A percentile compares a stretch with the other conserved stretches of the same genome.
Evolutionary conservation across 2,797 vertebrate genomes (phyloP).

Genomic region (Silurus lanzhouensis): DNA sequence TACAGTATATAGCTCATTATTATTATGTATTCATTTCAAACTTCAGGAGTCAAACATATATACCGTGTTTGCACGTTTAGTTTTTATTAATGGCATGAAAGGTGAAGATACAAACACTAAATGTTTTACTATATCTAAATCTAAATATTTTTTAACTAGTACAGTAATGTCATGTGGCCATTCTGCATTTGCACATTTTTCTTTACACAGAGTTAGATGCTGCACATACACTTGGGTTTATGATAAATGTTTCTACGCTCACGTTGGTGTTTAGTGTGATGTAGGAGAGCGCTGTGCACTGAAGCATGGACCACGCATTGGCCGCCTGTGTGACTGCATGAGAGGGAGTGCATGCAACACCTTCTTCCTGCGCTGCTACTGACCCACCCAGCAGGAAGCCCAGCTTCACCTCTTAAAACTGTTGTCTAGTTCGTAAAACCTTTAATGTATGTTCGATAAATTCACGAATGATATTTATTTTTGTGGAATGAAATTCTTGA

Average conservation of each 20-base stretch:
- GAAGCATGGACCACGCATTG: conserved; percentile 82
- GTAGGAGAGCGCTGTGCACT: conserved; percentile 80
- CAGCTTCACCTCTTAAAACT: conserved; percentile 28
- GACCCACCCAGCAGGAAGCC: conserved; percentile 45
- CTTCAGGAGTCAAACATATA: neutral
- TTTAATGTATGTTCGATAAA: conserved; percentile 17
- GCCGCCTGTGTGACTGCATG: conserved; percentile 81
- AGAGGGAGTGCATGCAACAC: conserved; percentile 80
- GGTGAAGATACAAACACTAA: neutral
- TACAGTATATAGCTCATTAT: too few relatives aligned
- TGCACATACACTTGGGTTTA: neutral
- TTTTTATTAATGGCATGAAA: neutral
- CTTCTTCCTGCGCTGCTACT: conserved; percentile 84
- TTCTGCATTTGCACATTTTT: neutral
- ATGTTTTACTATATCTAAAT: neutral
- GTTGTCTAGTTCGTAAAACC: conserved; percentile 39
- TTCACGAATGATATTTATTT: conserved; percentile 38
- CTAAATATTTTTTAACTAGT: neutral
- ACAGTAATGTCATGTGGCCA: neutral
- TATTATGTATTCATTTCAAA: neutral
- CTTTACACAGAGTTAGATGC: neutral
- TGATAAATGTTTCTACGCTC: neutral
- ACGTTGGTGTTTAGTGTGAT: conserved; percentile 70
- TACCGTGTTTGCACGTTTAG: neutral
- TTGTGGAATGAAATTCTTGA: conserved; percentile 43